These are phyloP conservation scores for Lithobius niger DNA, from an alignment of 1,140 invertebrate species.

Conservation along the genomic window DNA sequence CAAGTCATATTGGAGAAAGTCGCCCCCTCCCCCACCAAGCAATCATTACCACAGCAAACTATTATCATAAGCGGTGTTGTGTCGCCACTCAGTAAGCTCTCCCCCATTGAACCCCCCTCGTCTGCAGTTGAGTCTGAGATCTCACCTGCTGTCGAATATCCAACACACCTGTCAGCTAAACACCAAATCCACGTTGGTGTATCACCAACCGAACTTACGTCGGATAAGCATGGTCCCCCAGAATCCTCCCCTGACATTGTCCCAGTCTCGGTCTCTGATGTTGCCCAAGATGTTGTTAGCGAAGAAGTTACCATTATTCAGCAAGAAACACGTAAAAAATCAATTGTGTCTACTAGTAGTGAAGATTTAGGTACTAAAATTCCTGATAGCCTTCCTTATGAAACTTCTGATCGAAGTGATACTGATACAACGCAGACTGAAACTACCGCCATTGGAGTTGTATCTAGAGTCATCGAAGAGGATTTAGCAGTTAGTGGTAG, in stretches of 20 bases:
- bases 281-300: too few species aligned
- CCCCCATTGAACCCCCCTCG: constrained; percentile 7
- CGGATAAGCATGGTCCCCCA: too few species aligned
- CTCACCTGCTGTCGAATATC: constrained; percentile 5
- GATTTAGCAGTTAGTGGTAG: constrained; percentile 14
- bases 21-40: not conserved
- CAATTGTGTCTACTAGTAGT: too few species aligned
- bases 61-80: not conserved
- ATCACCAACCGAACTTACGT: not conserved
- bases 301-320: too few species aligned
- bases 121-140: not conserved
- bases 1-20: not conserved
- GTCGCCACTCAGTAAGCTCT: constrained; percentile 3
- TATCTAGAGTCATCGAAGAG: constrained; percentile 14
- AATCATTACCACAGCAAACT: constrained; percentile 1
- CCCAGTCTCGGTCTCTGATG: too few species aligned
- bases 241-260: too few species aligned
- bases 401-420: constrained; percentile 19
- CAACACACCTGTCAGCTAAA: not conserved
- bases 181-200: constrained; percentile 1
- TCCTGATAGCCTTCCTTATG: too few species aligned
- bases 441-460: constrained; percentile 17
- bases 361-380: too few species aligned
- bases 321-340: too few species aligned
- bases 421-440: constrained; percentile 19